Percentiles rank a stretch among this genome's conserved stretches.
Evolutionary conservation across 2,113 vertebrate genomes (phyloP).

Genomic region (Pachypanchax playfairii): DNA sequence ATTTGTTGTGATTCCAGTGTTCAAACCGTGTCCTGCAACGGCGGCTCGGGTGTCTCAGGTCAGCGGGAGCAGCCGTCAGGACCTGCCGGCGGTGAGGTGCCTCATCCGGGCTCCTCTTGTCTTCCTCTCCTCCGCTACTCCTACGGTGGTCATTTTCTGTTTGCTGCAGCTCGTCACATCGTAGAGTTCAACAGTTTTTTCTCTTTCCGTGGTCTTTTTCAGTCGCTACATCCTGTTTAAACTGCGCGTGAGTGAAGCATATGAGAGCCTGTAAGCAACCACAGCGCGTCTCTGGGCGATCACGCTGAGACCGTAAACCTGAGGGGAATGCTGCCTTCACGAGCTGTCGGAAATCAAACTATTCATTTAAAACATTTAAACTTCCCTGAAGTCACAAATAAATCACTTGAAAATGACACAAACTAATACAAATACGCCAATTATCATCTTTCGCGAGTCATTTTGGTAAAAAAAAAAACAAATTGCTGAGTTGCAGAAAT

Average conservation of each 20-base stretch:
- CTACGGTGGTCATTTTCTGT: slow-evolving; percentile 45
- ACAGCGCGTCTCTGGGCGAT: slow-evolving; percentile 22
- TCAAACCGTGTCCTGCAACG: slow-evolving; percentile 13
- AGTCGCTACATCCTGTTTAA: slow-evolving; percentile 68
- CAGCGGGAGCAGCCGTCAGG: slow-evolving; percentile 67
- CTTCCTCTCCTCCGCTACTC: slow-evolving; percentile 24
- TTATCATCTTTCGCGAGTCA: background rate
- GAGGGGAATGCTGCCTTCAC: slow-evolving; percentile 44
- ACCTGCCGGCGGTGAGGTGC: slow-evolving; percentile 56
- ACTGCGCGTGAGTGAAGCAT: slow-evolving; percentile 31
- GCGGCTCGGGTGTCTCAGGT: slow-evolving; percentile 47
- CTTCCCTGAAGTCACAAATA: background rate
- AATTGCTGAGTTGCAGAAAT: background rate
- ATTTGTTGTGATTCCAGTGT: slow-evolving; percentile 2
- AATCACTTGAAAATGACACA: background rate
- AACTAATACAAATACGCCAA: too few relatives aligned
- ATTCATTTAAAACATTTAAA: background rate
- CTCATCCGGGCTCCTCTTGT: slow-evolving; percentile 43
- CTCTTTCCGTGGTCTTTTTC: slow-evolving; percentile 6
- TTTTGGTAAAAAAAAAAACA: background rate
- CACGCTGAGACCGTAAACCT: slow-evolving; percentile 32
- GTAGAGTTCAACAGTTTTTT: slow-evolving; percentile 4
- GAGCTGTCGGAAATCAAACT: slow-evolving; percentile 21
- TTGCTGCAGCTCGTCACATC: slow-evolving; percentile 36
- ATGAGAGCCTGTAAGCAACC: slow-evolving; percentile 19